A percentile compares a stretch with the other conserved stretches of the same genome.
Conservation (phyloP, 2,888 invertebrate genomes). For the Uropetala carovei region DNA sequence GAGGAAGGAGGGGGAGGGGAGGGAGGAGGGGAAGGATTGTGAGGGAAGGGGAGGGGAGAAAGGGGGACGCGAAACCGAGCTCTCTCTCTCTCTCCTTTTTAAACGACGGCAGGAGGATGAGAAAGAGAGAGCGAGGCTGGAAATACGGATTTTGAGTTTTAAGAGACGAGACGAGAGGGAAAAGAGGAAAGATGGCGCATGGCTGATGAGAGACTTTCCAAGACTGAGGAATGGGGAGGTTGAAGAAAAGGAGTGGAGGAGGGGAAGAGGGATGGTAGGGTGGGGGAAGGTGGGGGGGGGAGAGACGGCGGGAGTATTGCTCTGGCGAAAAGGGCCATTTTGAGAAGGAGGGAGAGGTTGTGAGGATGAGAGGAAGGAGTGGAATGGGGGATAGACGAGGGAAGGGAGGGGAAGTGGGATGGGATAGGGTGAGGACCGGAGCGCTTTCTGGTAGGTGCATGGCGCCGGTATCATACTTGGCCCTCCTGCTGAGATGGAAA, state of each 20-base stretch:
- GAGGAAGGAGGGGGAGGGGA: slow-evolving; percentile 1
- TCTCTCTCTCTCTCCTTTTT: too few relatives aligned
- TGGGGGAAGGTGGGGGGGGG: neutral
- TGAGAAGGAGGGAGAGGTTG: neutral
- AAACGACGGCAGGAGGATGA: neutral
- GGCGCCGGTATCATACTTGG: slow-evolving; percentile 52
- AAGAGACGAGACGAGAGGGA: neutral
- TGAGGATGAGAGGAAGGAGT: neutral
- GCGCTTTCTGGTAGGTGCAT: slow-evolving; percentile 1
- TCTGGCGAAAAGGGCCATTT: neutral
- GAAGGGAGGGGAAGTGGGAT: too few relatives aligned
- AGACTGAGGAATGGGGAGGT: neutral
- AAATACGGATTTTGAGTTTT: neutral
- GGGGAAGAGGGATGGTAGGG: neutral
- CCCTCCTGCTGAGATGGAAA: slow-evolving; percentile 59
- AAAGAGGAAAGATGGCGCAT: slow-evolving; percentile 32
- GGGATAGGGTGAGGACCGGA: neutral
- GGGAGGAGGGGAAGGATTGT: neutral
- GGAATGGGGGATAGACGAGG: slow-evolving; percentile 25
- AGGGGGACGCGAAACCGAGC: neutral
- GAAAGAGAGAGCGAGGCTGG: neutral
- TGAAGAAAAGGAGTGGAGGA: neutral
- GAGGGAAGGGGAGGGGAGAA: neutral
- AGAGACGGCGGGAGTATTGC: neutral
- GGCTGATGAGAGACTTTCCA: slow-evolving; percentile 28